A percentile compares a stretch with the other conserved stretches of the same genome.
Evolutionary conservation across 2,888 invertebrate species (phyloP).

Genomic region (Odontothrips loti): DNA sequence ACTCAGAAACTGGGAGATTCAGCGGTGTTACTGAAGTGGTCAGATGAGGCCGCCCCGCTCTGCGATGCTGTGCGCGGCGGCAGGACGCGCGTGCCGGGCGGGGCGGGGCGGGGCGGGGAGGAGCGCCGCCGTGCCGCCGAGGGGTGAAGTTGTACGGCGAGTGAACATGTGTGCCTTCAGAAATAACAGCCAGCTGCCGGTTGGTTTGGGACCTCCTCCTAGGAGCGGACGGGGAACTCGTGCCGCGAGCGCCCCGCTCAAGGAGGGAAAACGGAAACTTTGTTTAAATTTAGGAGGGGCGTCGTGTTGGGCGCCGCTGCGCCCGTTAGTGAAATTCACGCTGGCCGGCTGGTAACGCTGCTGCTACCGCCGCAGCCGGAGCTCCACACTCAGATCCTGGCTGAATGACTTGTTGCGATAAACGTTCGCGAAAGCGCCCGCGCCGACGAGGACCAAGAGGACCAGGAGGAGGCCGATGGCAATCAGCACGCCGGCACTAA

Average conservation of each 20-base stretch:
- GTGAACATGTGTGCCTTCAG: conserved; percentile 25
- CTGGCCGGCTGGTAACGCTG: too few relatives aligned
- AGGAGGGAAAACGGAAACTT: background rate
- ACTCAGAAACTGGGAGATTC: too few relatives aligned
- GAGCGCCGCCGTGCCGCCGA: background rate
- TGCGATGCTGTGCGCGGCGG: background rate
- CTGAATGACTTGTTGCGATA: conserved; percentile 1
- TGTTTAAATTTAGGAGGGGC: background rate
- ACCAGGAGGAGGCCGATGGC: background rate
- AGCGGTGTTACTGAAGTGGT: too few relatives aligned
- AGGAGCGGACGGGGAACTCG: too few relatives aligned
- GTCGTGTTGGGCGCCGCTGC: too few relatives aligned
- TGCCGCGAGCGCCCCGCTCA: background rate
- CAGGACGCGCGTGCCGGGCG: background rate
- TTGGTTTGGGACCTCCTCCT: background rate
- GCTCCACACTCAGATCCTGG: background rate
- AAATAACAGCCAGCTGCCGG: conserved; percentile 24
- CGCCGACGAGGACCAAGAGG: too few relatives aligned
- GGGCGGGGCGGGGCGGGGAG: background rate
- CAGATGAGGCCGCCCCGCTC: too few relatives aligned
- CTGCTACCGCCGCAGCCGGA: too few relatives aligned
- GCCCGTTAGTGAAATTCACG: too few relatives aligned
- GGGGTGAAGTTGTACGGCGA: background rate
- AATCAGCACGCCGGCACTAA: too few relatives aligned
- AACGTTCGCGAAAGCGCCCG: background rate